These are phyloP conservation scores for Ditula angustiorana DNA, from an alignment of 2,888 invertebrate genomes.

Conservation along the genomic window DNA sequence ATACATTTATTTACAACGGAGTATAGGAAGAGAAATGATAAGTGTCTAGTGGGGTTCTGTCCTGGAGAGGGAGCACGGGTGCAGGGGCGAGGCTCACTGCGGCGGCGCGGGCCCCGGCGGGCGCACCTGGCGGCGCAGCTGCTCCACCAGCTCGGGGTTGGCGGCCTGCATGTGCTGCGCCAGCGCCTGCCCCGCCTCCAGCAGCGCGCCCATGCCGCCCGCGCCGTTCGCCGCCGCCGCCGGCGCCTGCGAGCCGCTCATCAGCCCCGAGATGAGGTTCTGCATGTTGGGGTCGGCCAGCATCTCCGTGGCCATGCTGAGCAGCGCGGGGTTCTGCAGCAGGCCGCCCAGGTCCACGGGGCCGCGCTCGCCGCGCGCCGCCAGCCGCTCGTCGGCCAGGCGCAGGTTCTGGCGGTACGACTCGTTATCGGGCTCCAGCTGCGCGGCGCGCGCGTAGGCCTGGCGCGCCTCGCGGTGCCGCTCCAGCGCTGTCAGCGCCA, in stretches of 20 bases:
- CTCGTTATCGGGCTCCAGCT: slow-evolving; percentile 96
- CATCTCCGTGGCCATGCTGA: slow-evolving; percentile 94
- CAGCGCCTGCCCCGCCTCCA: slow-evolving; percentile 91
- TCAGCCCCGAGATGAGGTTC: slow-evolving; percentile 88
- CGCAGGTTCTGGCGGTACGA: slow-evolving; percentile 95
- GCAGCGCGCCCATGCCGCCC: slow-evolving; percentile 70
- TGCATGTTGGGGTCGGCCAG: slow-evolving; percentile 94
- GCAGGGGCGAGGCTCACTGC: slow-evolving; percentile 50
- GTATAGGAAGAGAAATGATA: not conserved
- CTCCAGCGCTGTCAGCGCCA: slow-evolving; percentile 94
- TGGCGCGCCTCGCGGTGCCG: slow-evolving; percentile 93
- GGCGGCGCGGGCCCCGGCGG: slow-evolving; percentile 41
- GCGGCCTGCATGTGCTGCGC: slow-evolving; percentile 92
- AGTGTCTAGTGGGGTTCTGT: slow-evolving; percentile 13
- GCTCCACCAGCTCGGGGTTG: slow-evolving; percentile 94
- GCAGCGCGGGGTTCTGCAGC: slow-evolving; percentile 92
- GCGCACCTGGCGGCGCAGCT: slow-evolving; percentile 87
- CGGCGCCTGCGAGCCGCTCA: slow-evolving; percentile 64
- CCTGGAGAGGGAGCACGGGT: not conserved
- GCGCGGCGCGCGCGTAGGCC: slow-evolving; percentile 94
- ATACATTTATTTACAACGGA: not conserved
- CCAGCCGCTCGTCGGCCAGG: slow-evolving; percentile 90
- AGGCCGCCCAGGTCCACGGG: slow-evolving; percentile 87
- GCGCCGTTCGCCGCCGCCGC: slow-evolving; percentile 47
- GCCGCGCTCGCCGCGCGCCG: slow-evolving; percentile 88